Evolutionary conservation across 1,140 invertebrate genomes (phyloP), one percentile per base, ranked within the genome.

Genomic region (Cataglyphis hispanica): DNA sequence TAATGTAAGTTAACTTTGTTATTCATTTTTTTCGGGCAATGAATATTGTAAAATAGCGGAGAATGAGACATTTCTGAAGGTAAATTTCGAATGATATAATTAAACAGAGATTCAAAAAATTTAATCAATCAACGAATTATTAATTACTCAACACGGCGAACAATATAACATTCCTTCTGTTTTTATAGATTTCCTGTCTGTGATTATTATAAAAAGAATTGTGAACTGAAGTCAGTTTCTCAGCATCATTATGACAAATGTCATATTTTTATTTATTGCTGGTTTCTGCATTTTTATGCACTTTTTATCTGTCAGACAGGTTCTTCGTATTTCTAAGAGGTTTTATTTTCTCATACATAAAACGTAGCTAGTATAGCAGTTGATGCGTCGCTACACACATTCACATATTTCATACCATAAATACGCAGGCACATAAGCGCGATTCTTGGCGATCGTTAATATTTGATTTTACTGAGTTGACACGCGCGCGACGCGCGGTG

Each of bases 401-500:
- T 3, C 31, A 3, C 31, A 31, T 67, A 37, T 85, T 72, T 89
- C 74, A 60, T 80, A 70, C 58, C 85, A 78, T 87, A 74, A 89
- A 89, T 84, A 81, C 22, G 22, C 66, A 43, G 11, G 64, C 53
- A 50, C 61, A 61, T 87, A 72, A 80, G 27, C 16, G 66, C 27
- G 66, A 64, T 83, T 61, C 46, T 81, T 25, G 72, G 34, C 75
- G 61, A 87, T 75, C 87, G 88, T 90, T 90, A 89, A 90, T 89
- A 90, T 89, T 90, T 87, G 88, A 85, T 89, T 90, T 90, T 89
- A 77, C 78, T 37, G 81, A 70, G 85, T 77, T 87, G 89, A 77
- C 85, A 61, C 50, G 75, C 25, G 84, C 6, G 40, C 37, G 22
- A 43, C 75, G 31, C 34, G 3, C 50, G 70, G 64, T 72, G 87